phyloP scores from a whole-genome alignment of 2,113 vertebrate species.

The Callipepla californica region DNA sequence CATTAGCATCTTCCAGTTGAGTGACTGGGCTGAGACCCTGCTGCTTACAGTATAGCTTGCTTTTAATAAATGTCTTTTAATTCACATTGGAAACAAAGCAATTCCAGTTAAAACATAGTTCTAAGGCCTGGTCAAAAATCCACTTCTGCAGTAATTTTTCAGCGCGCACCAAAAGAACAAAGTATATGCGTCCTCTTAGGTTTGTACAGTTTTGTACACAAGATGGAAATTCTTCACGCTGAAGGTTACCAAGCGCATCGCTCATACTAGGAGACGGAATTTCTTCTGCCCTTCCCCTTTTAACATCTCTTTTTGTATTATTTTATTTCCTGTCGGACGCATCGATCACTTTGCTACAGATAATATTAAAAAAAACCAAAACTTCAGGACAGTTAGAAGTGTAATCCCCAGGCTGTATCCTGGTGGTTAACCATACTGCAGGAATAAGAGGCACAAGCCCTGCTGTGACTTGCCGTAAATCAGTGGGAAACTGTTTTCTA shows the following conservation, averaged over 20 bases:
- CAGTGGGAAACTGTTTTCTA: not conserved
- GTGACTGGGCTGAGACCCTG: not conserved
- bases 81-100: not conserved
- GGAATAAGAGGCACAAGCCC: not conserved
- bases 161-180: not conserved
- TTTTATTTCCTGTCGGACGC: not conserved
- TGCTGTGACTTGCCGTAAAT: not conserved
- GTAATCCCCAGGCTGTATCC: not conserved
- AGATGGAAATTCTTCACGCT: not conserved
- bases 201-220: not conserved
- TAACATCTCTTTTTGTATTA: not conserved
- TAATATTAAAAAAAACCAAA: not conserved
- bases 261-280: not conserved
- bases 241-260: not conserved
- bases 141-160: not conserved
- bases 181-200: not conserved
- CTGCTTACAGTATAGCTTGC: accelerated
- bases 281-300: not conserved
- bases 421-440: not conserved
- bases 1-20: slow-evolving; percentile 20
- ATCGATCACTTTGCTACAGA: not conserved
- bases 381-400: not conserved
- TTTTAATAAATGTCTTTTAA: not conserved
- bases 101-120: not conserved
- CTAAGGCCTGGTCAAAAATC: not conserved